A percentile compares a stretch with the other conserved stretches of the same genome.
Evolutionary conservation across 2,113 vertebrate genomes (phyloP).

Genomic region (Corythaixoides concolor): DNA sequence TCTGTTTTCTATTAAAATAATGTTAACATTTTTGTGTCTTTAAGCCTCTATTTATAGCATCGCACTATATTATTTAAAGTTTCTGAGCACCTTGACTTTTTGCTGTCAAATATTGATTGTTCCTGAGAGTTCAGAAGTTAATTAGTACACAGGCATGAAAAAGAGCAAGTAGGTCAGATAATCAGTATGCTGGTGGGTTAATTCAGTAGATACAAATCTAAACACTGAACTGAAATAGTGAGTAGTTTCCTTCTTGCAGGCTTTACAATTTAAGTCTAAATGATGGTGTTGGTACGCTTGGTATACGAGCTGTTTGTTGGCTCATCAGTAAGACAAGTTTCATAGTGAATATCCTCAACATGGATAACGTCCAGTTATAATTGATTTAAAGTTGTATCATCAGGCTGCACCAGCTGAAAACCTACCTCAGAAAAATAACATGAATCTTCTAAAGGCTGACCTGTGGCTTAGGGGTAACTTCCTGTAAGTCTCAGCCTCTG

Average conservation of each 20-base stretch:
- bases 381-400: neutral
- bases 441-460: neutral
- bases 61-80: neutral
- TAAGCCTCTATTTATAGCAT: neutral
- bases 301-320: neutral
- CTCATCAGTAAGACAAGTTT: neutral
- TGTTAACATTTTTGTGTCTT: neutral
- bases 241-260: neutral
- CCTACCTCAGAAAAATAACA: neutral
- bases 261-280: neutral
- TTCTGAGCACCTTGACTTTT: neutral
- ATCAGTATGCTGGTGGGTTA: neutral
- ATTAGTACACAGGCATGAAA: neutral
- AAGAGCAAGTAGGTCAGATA: neutral
- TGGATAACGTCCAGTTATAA: neutral
- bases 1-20: neutral
- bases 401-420: neutral
- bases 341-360: neutral
- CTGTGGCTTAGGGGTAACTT: neutral
- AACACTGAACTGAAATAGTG: neutral
- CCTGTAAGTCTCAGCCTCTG: neutral
- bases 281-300: neutral
- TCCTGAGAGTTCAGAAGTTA: constrained; percentile 3
- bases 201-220: neutral
- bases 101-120: neutral